Base-by-base conservation (phyloP, 2,797 vertebrate species). In the Acipenser transmontanus region DNA sequence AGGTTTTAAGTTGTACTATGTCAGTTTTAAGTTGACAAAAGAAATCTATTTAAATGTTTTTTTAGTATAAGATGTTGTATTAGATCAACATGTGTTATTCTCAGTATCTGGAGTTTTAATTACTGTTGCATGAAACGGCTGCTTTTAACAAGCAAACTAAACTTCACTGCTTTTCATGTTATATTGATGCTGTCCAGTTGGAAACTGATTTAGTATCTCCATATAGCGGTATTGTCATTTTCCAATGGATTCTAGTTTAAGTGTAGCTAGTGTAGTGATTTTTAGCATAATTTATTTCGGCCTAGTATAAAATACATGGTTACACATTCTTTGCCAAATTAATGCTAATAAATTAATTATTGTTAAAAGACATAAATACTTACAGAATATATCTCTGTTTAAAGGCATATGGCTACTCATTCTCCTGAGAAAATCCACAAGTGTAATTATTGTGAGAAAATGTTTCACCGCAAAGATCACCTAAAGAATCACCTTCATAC, bases 391-490 rank as follows among this genome's bases (percentile, higher is more conserved):
- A 83, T 95, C 89, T 96, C 81, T 95, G 84, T 95, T 91, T 88
- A 80, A 95, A 99, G 97, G 93, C 97, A 99, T 93, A 97, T 94
- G 95, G 96, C 96, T 87, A 99, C 97, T 83, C 97, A 99, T 89
- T 99, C 97, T 82, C 95, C 97, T 83, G 96, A 99, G 90, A 99
- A 99, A 94, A 98, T 91, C 92, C 95, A 99, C 93, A 98, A 98
- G 94, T 99, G 97, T 95, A 96, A 94, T 89, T 98, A 98, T 92
- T 99, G 97, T 91, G 97, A 99, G 92, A 99, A 99, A 91, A 99
- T 97, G 97, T 99, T 99, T 88, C 97, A 99, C 87, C 97, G 97
- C 77, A 99, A 99, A 91, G 97, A 99, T 88, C 97, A 99, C 84
- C 89, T 99, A 84, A 99, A 99, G 92, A 99, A 99, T 85, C 97